Percentiles rank a stretch among this genome's conserved stretches.
Conservation (phyloP, 1,140 invertebrate species). For the Mya arenaria region DNA sequence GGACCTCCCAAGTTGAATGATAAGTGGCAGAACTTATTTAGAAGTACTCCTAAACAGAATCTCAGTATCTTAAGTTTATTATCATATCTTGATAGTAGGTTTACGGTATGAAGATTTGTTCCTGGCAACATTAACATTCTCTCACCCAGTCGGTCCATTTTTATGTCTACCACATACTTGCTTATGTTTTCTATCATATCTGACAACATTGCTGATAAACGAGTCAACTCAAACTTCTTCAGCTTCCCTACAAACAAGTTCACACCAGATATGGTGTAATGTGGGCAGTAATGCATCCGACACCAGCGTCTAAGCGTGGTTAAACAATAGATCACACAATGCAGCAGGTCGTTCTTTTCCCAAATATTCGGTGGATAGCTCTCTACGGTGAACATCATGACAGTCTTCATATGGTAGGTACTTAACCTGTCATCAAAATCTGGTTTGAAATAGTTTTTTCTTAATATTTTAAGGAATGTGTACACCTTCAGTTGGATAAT, state of each 20-base stretch:
- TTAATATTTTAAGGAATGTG: background rate
- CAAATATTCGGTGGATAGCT: background rate
- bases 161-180: background rate
- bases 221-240: background rate
- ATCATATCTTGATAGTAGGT: background rate
- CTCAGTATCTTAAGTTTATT: background rate
- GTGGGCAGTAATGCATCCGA: background rate
- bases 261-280: background rate
- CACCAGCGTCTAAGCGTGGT: background rate
- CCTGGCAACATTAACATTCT: background rate
- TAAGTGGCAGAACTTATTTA: too few relatives aligned
- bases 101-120: background rate
- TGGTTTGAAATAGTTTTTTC: background rate
- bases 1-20: too few relatives aligned
- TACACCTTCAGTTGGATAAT: background rate
- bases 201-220: background rate
- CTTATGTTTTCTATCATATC: background rate
- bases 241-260: background rate
- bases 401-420: background rate
- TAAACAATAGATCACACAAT: background rate
- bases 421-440: background rate
- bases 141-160: background rate
- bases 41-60: too few relatives aligned
- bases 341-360: background rate
- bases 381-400: background rate